Conservation (phyloP, 2,888 invertebrate species). For the Caenorhabditis becei region DNA sequence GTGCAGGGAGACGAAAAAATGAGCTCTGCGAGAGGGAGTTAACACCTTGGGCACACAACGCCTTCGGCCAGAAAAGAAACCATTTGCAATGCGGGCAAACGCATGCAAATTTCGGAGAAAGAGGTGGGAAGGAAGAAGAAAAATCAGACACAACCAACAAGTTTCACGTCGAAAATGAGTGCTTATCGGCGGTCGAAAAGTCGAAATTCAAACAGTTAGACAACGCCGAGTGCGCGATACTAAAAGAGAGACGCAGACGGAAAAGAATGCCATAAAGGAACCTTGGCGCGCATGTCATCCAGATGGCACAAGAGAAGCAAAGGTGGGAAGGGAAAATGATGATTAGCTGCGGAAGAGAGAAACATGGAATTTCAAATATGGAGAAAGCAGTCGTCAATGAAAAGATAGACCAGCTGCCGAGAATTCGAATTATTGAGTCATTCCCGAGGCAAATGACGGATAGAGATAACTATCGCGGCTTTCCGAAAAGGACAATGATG, state of each 20-base stretch:
- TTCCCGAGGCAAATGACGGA: constrained; percentile 5
- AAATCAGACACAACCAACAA: constrained; percentile 35
- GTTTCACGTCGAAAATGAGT: constrained; percentile 27
- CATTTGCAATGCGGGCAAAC: background rate
- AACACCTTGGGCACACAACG: constrained; percentile 63
- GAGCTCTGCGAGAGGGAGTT: constrained; percentile 18
- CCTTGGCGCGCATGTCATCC: constrained; percentile 57
- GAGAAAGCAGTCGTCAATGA: constrained; percentile 1
- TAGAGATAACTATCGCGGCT: constrained; percentile 54
- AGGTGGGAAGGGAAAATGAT: constrained; percentile 7
- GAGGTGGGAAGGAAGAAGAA: background rate
- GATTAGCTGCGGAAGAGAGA: constrained; percentile 9
- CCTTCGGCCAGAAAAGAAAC: background rate
- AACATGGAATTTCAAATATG: constrained; percentile 27
- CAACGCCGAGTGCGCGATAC: background rate
- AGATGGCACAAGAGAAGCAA: constrained; percentile 42
- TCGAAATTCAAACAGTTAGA: constrained; percentile 59
- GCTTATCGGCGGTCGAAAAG: constrained; percentile 47
- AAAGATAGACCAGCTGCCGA: constrained; percentile 27
- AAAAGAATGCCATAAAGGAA: constrained; percentile 41
- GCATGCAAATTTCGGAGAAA: constrained; percentile 12
- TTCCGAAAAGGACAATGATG: constrained; percentile 32
- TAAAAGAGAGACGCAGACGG: constrained; percentile 37
- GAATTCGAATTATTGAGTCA: constrained; percentile 36
- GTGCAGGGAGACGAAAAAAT: constrained; percentile 10